Evolutionary conservation across 53 echinoderm and acorn worm genomes (phyloP).

Genomic region (Luidia sarsii): DNA sequence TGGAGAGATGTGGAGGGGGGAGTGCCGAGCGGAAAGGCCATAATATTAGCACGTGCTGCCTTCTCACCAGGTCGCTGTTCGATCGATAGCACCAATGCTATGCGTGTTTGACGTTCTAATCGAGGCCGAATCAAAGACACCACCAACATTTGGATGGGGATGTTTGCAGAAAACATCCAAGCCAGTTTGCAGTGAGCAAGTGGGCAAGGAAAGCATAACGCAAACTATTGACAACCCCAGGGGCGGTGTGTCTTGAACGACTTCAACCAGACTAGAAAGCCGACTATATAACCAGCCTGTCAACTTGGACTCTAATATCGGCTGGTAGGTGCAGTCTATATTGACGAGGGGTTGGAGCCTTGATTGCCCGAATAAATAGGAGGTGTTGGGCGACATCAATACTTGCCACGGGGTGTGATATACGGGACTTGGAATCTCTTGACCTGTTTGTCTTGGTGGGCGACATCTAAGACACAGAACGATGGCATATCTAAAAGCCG

Average conservation of each 20-base stretch:
- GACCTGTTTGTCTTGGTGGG: constrained; percentile 13
- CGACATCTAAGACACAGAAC: neutral
- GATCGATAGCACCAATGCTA: constrained; percentile 50
- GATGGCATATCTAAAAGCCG: constrained; percentile 20
- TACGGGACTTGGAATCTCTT: constrained; percentile 8
- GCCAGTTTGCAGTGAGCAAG: constrained; percentile 45
- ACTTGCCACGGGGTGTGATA: constrained; percentile 3
- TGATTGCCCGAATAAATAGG: constrained; percentile 43
- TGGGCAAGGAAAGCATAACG: constrained; percentile 47
- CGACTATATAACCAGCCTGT: neutral
- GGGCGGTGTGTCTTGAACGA: constrained; percentile 35
- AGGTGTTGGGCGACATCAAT: neutral
- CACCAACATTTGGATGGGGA: constrained; percentile 24
- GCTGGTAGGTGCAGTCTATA: no score
- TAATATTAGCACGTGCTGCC: constrained; percentile 7
- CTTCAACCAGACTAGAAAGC: constrained; percentile 11
- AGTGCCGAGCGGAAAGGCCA: neutral
- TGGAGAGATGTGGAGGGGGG: neutral
- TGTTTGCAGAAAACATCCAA: constrained; percentile 51
- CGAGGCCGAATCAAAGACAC: constrained; percentile 34
- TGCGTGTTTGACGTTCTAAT: constrained; percentile 66
- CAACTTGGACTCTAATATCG: constrained; percentile 5
- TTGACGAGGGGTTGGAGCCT: neutral
- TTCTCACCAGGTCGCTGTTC: constrained; percentile 34
- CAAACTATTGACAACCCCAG: constrained; percentile 32